phyloP scores from a whole-genome alignment of 2,888 invertebrate genomes.

The Tuta absoluta region DNA sequence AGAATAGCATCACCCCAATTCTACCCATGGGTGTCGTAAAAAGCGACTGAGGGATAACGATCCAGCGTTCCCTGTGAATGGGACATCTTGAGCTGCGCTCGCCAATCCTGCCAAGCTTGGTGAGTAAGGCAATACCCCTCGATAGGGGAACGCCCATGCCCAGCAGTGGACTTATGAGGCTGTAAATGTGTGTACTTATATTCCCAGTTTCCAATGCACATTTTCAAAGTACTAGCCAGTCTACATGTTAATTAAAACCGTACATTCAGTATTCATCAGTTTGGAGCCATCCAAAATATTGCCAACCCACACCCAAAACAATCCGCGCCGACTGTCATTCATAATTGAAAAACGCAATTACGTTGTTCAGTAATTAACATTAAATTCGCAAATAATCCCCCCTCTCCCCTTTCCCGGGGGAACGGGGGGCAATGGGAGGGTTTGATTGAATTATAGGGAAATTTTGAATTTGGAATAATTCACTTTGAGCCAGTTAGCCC shows the following conservation, averaged over 20 bases:
- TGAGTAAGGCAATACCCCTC: no score
- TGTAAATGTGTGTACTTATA: no score
- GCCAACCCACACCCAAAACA: conserved; percentile 41
- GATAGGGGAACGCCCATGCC: no score
- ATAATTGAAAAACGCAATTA: conserved; percentile 81
- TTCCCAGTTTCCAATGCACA: neutral
- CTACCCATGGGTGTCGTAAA: no score
- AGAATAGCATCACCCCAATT: no score
- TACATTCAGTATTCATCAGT: neutral
- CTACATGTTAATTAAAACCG: conserved; percentile 4
- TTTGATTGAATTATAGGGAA: conserved; percentile 79
- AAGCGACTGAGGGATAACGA: no score
- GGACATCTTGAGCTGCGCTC: no score
- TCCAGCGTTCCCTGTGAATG: no score
- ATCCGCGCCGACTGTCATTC: conserved; percentile 77
- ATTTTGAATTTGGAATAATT: conserved; percentile 80
- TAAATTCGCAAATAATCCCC: conserved; percentile 79
- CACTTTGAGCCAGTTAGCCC: conserved; percentile 66
- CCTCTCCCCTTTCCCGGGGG: conserved; percentile 41
- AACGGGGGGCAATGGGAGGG: conserved; percentile 45
- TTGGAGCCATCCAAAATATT: conserved; percentile 14
- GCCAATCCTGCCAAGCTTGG: no score
- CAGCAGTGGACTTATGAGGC: no score
- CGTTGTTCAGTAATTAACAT: conserved; percentile 79
- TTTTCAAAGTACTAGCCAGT: neutral